phyloP scores from a whole-genome alignment of 2,797 vertebrate species.

The Sylvilagus floridanus region DNA sequence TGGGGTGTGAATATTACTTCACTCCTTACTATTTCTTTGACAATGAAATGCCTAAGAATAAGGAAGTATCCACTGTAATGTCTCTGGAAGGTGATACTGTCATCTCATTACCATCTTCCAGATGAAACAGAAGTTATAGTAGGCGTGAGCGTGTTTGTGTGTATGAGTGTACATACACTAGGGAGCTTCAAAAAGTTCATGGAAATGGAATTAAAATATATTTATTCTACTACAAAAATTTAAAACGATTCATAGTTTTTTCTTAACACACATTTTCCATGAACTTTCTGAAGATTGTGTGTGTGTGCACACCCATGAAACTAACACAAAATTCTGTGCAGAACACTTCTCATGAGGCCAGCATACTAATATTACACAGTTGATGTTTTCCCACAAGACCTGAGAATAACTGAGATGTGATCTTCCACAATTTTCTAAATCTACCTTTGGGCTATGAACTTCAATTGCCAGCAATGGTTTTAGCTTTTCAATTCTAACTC shows the following conservation, averaged over 20 bases:
- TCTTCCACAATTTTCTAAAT: conserved; percentile 59
- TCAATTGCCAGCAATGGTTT: conserved; percentile 38
- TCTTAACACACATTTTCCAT: too few relatives aligned
- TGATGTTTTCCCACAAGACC: conserved; percentile 9
- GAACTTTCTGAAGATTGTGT: background rate
- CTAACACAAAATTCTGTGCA: background rate
- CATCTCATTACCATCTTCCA: background rate
- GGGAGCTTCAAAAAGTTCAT: too few relatives aligned
- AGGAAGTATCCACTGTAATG: background rate
- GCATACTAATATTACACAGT: background rate
- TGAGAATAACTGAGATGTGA: background rate
- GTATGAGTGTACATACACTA: background rate
- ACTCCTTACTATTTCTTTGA: background rate
- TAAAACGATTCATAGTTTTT: too few relatives aligned
- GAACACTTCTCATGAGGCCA: background rate
- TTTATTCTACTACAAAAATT: too few relatives aligned
- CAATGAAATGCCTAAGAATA: background rate
- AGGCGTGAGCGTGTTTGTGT: background rate
- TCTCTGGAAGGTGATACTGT: background rate
- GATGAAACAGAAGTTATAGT: background rate
- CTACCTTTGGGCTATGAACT: conserved; percentile 12
- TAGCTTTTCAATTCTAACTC: background rate
- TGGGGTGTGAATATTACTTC: background rate
- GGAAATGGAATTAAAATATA: too few relatives aligned
- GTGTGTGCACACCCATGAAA: background rate